Evolutionary conservation across 1,140 invertebrate species (phyloP).

Genomic region (Aphidius ervi): DNA sequence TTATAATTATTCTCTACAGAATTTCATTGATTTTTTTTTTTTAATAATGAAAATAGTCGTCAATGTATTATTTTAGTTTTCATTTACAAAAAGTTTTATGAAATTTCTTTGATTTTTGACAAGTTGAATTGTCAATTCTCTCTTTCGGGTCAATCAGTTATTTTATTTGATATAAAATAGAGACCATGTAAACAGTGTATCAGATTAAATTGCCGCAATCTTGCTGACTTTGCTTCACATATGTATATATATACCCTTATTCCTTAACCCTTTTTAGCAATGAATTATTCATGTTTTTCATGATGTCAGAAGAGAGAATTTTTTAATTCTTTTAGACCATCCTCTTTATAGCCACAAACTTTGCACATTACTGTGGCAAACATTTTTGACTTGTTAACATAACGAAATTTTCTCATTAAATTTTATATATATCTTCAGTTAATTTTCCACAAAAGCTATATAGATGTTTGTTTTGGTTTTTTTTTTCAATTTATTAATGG

Average conservation of each 20-base stretch:
- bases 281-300: conserved; percentile 42
- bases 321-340: conserved; percentile 29
- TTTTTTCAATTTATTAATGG: too few relatives aligned
- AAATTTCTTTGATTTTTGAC: neutral
- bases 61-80: too few relatives aligned
- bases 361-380: too few relatives aligned
- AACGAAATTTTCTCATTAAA: too few relatives aligned
- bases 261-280: conserved; percentile 19
- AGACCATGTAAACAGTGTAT: conserved; percentile 42
- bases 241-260: conserved; percentile 20
- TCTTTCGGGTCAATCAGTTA: conserved; percentile 46
- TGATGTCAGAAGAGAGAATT: conserved; percentile 34
- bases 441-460: too few relatives aligned
- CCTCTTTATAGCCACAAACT: neutral
- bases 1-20: too few relatives aligned
- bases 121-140: conserved; percentile 27
- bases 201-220: conserved; percentile 40
- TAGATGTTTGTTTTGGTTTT: too few relatives aligned
- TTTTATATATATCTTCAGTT: too few relatives aligned
- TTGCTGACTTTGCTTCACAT: conserved; percentile 3
- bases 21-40: too few relatives aligned
- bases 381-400: too few relatives aligned
- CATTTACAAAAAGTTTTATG: too few relatives aligned
- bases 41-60: too few relatives aligned
- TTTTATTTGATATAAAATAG: conserved; percentile 45